phyloP scores from a whole-genome alignment of 2,888 invertebrate genomes.

The Hesperia comma region DNA sequence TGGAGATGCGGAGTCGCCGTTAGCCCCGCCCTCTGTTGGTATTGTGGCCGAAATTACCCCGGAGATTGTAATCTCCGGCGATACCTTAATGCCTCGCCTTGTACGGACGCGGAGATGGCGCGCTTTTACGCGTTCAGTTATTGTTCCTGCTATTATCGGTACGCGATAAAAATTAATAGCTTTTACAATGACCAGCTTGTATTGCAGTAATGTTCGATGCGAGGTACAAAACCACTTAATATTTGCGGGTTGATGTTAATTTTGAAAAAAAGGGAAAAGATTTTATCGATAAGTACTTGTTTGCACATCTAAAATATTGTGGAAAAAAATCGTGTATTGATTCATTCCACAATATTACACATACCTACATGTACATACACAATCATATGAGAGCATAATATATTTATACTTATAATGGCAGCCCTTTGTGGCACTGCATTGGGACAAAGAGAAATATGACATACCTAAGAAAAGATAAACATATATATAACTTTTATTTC shows the following conservation, averaged over 20 bases:
- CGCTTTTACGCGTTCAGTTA: constrained; percentile 51
- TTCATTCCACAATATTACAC: too few species aligned
- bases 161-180: constrained; percentile 46
- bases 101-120: constrained; percentile 58
- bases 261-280: not conserved
- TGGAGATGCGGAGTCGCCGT: constrained; percentile 40
- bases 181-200: constrained; percentile 41
- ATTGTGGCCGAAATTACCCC: constrained; percentile 40
- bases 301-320: too few species aligned
- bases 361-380: too few species aligned
- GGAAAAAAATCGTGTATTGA: too few species aligned
- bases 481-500: too few species aligned
- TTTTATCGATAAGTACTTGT: too few species aligned
- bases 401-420: too few species aligned
- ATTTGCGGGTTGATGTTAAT: not conserved
- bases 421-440: too few species aligned
- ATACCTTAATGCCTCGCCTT: constrained; percentile 65
- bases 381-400: too few species aligned
- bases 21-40: constrained; percentile 57
- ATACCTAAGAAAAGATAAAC: too few species aligned
- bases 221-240: constrained; percentile 27
- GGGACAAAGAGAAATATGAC: too few species aligned
- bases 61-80: constrained; percentile 40
- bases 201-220: constrained; percentile 38
- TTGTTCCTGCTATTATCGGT: constrained; percentile 46